Conservation (phyloP, 2,888 invertebrate genomes). For the Eupithecia centaureata region DNA sequence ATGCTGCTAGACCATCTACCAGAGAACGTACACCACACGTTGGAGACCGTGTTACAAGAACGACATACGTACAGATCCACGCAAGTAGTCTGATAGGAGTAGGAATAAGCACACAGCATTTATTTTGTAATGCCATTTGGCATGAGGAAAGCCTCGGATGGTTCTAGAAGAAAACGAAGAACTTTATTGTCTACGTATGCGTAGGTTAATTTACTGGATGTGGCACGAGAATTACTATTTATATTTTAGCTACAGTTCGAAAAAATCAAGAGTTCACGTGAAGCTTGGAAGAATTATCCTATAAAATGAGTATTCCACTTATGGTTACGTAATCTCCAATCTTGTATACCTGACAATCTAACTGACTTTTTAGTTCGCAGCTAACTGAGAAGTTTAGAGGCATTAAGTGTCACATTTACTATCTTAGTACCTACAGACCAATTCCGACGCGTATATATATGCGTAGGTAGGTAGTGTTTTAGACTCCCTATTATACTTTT, state of each 20-base stretch:
- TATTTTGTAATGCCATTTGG: constrained; percentile 34
- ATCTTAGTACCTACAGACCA: background rate
- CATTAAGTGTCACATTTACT: background rate
- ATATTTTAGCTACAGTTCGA: background rate
- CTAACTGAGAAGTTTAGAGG: background rate
- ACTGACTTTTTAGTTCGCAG: background rate
- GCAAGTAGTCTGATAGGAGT: constrained; percentile 56
- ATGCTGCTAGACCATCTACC: constrained; percentile 95
- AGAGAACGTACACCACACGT: constrained; percentile 88
- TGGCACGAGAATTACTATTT: background rate
- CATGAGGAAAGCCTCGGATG: constrained; percentile 8
- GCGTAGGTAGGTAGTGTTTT: background rate
- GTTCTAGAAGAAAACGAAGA: background rate
- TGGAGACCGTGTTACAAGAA: constrained; percentile 86
- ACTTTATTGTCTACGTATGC: background rate
- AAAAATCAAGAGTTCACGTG: background rate
- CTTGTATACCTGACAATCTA: background rate
- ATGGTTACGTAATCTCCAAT: background rate
- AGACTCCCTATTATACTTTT: background rate
- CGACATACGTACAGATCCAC: constrained; percentile 74
- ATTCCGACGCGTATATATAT: too few species aligned
- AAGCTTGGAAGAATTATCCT: background rate
- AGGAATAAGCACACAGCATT: constrained; percentile 36
- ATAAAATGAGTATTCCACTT: background rate
- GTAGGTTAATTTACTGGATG: background rate